Evolutionary conservation across 2,888 invertebrate genomes (phyloP).

Genomic region (Chrysolina haemoptera): DNA sequence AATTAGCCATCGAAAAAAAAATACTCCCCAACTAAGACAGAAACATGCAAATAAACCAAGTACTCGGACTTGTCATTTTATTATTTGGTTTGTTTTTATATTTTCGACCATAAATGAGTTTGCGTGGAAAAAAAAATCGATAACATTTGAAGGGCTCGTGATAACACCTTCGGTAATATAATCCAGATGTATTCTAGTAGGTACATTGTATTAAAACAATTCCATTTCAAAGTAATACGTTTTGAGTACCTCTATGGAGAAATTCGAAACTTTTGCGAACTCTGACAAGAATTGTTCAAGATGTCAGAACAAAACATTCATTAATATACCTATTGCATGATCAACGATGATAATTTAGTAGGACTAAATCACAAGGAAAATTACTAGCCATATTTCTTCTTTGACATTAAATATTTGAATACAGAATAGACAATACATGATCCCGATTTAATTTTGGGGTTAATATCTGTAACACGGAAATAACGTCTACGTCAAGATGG

Average conservation of each 20-base stretch:
- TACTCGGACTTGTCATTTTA: too few relatives aligned
- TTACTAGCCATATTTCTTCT: constrained; percentile 50
- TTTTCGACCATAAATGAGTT: too few relatives aligned
- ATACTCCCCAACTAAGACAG: too few relatives aligned
- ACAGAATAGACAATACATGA: constrained; percentile 39
- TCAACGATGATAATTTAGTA: constrained; percentile 50
- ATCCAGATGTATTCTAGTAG: too few relatives aligned
- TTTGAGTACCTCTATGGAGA: not conserved
- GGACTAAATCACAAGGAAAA: constrained; percentile 49
- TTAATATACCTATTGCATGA: constrained; percentile 55
- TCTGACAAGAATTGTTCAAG: constrained; percentile 29
- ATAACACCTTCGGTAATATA: too few relatives aligned
- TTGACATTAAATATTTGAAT: constrained; percentile 52
- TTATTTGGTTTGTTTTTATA: too few relatives aligned
- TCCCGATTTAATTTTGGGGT: constrained; percentile 38
- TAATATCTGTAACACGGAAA: constrained; percentile 37
- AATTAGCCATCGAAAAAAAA: too few relatives aligned
- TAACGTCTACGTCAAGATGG: constrained; percentile 38
- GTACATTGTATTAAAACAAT: not conserved
- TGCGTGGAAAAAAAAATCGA: too few relatives aligned
- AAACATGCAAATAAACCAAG: too few relatives aligned
- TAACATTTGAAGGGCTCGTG: too few relatives aligned
- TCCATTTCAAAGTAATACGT: not conserved
- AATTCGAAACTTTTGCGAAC: not conserved
- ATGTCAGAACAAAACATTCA: constrained; percentile 43